Percentiles rank a stretch among this genome's conserved stretches.
These are phyloP conservation scores for Euwallacea similis DNA, from an alignment of 1,140 invertebrate genomes.

Conservation along the genomic window DNA sequence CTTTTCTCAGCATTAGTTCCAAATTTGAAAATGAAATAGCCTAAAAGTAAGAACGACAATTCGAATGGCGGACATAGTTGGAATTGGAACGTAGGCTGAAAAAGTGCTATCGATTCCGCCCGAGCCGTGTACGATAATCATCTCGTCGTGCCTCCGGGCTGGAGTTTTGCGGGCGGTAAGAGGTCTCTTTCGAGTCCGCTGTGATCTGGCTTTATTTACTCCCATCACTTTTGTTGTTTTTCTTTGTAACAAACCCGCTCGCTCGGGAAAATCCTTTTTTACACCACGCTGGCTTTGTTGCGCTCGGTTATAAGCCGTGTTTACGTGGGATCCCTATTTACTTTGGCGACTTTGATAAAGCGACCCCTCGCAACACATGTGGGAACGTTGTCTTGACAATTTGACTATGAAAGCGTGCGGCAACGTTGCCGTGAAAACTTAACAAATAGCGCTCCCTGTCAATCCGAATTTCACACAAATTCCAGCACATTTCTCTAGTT, in stretches of 20 bases:
- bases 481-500: no score
- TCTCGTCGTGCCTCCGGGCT: constrained; percentile 4
- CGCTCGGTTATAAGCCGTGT: neutral
- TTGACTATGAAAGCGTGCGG: no score
- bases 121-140: constrained; percentile 10
- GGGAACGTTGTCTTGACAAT: no score
- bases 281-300: constrained; percentile 2
- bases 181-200: constrained; percentile 10
- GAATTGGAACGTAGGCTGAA: neutral
- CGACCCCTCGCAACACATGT: no score
- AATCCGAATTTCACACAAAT: no score
- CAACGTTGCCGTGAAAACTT: no score
- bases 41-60: no score
- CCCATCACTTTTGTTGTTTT: constrained; percentile 11
- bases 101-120: neutral
- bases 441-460: no score
- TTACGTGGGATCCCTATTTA: neutral
- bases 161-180: constrained; percentile 5
- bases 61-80: no score
- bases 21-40: no score
- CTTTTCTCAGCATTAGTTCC: no score
- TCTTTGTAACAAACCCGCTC: constrained; percentile 2
- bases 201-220: constrained; percentile 19
- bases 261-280: constrained; percentile 14
- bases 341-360: constrained; percentile 1